phyloP scores from a whole-genome alignment of 2,888 invertebrate species.

The Ophion costatus region DNA sequence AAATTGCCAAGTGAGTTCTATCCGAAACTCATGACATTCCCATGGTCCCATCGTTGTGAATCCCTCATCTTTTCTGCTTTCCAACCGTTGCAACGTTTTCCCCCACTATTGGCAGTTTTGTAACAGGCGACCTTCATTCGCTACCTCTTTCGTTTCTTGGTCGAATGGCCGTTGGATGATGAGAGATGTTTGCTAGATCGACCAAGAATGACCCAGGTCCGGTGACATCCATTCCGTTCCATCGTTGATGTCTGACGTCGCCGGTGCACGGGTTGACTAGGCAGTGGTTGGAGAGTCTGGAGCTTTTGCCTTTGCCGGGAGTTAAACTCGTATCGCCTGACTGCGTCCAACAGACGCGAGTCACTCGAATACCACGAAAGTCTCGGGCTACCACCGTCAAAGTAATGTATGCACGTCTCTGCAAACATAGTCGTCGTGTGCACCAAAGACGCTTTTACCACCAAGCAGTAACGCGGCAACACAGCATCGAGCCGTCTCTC shows the following conservation, averaged over 20 bases:
- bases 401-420: slow-evolving; percentile 76
- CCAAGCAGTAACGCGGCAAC: slow-evolving; percentile 15
- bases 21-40: background rate
- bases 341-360: slow-evolving; percentile 39
- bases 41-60: background rate
- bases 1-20: slow-evolving; percentile 17
- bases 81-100: background rate
- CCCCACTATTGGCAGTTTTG: too few relatives aligned
- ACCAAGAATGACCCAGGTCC: background rate
- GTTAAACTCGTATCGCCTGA: slow-evolving; percentile 10
- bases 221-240: slow-evolving; percentile 13
- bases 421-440: slow-evolving; percentile 70
- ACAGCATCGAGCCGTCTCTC: slow-evolving; percentile 51
- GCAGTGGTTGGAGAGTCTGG: background rate
- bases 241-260: slow-evolving; percentile 10
- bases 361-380: slow-evolving; percentile 53
- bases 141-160: background rate
- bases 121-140: background rate
- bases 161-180: background rate
- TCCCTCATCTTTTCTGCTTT: background rate
- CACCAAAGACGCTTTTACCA: slow-evolving; percentile 38
- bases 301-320: slow-evolving; percentile 23
- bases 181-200: background rate
- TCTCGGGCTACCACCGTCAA: slow-evolving; percentile 57
- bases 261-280: background rate